Evolutionary conservation across 2,113 vertebrate species (phyloP), one percentile per base, ranked within the genome.

Genomic region (Aegotheles bennettii): DNA sequence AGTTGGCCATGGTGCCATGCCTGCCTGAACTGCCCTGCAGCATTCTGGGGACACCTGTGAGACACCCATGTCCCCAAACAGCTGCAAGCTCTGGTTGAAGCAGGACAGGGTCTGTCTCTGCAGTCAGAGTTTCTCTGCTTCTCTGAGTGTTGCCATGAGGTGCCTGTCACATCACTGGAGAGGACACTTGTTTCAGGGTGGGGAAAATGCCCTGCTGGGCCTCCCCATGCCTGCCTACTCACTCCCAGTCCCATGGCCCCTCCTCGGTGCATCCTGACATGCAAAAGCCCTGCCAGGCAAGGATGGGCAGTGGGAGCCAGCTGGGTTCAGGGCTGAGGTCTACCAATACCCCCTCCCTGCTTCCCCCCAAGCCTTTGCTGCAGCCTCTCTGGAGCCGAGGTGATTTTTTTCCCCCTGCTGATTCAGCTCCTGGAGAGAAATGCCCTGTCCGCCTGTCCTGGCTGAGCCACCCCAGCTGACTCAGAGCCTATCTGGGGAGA

Each of bases 401-500:
- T 47, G 69, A 53, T 69, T 84, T 53, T 91, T 84, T 7, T 38
- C 3, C 53, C 53, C 29, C 57, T 94, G 84, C 90, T 97, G 96
- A 96, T 65, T 96, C 96, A 97, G 71, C 75, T 90, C 3, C n/a
- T 81, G 90, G 81, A 78, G 84, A 95, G 90, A 94, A 91, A 82
- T 78, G 76, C 33, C 92, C 54, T 33, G 59, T 45, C 78, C 79
- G 79, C 50, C 71, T 71, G 59, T 35, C 6, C 3, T 36, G 87
- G 50, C 75, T 92, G 91, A 93, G 57, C 53, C 0, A 2, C 84
- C 88, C 93, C 92, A 84, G 80, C 68, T 97, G 97, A 97, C 86
- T 96, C 95, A 95, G 65, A 85, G 12, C 13, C 1, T 67, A 67
- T 70, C 54, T 80, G 64, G 35, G 71, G 54, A 92, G 10, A 83